A percentile compares a stretch with the other conserved stretches of the same genome.
Conservation (phyloP, 1,140 invertebrate genomes). For the Arion vulgaris region DNA sequence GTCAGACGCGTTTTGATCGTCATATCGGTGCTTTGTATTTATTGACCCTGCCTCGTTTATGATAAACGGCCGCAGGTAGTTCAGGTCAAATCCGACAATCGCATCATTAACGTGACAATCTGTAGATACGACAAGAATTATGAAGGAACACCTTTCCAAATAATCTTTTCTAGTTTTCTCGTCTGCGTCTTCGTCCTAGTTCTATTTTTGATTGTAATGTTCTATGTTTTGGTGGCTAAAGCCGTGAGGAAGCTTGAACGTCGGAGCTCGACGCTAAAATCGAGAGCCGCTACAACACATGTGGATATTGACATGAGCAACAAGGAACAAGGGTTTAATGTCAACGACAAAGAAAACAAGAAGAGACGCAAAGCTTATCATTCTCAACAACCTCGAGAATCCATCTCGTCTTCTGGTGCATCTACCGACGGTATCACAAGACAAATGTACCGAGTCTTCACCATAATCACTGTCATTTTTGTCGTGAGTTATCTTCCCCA, state of each 20-base stretch:
- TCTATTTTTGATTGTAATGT: not conserved
- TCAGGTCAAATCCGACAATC: not conserved
- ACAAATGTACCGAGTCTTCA: no score
- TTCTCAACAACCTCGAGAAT: not conserved
- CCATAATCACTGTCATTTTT: no score
- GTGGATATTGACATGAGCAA: not conserved
- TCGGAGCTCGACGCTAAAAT: not conserved
- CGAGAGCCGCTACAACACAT: not conserved
- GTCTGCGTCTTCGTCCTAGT: not conserved
- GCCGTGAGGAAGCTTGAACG: not conserved
- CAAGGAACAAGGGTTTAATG: not conserved
- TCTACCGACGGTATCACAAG: no score
- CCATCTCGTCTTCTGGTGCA: not conserved
- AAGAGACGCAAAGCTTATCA: not conserved
- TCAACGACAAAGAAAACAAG: not conserved
- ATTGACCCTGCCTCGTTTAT: not conserved
- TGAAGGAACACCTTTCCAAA: not conserved
- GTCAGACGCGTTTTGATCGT: not conserved
- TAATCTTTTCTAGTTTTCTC: not conserved
- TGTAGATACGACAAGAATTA: conserved; percentile 10
- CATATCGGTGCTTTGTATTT: not conserved
- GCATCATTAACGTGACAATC: conserved; percentile 14
- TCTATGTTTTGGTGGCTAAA: not conserved
- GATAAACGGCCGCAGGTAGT: not conserved
- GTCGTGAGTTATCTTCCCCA: no score